These are phyloP conservation scores for Mormyrus hasselquistii DNA, from an alignment of 2,797 vertebrate species.

Conservation along the genomic window DNA sequence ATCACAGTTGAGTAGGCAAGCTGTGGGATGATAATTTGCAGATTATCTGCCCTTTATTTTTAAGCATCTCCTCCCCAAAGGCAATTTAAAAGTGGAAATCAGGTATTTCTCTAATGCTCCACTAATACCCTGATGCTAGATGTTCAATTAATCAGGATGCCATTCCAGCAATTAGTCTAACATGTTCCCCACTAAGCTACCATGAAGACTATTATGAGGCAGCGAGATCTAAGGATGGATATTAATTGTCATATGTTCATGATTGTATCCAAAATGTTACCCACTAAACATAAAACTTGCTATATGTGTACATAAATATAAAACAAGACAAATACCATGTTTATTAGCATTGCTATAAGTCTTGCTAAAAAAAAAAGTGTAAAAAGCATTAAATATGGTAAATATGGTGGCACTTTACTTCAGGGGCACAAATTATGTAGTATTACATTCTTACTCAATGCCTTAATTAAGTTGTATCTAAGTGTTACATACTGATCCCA, in stretches of 20 bases:
- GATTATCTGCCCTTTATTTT: background rate
- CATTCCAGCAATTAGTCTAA: background rate
- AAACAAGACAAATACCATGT: background rate
- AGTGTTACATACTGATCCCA: background rate
- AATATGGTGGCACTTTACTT: background rate
- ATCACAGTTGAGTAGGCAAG: background rate
- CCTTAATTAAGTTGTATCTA: background rate
- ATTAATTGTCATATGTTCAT: background rate
- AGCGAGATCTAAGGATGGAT: background rate
- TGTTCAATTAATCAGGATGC: constrained; percentile 7
- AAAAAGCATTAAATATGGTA: background rate
- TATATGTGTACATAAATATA: background rate
- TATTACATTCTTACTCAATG: background rate
- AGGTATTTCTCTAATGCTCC: background rate
- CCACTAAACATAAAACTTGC: background rate
- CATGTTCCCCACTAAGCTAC: background rate
- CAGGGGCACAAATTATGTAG: background rate
- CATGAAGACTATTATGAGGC: background rate
- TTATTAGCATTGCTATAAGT: background rate
- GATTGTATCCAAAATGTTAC: background rate
- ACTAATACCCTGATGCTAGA: background rate
- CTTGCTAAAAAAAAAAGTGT: background rate
- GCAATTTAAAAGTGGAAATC: background rate
- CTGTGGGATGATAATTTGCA: background rate
- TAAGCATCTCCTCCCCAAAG: background rate